Conservation (phyloP, 2,888 invertebrate species). For the Vesta saturnalis region DNA sequence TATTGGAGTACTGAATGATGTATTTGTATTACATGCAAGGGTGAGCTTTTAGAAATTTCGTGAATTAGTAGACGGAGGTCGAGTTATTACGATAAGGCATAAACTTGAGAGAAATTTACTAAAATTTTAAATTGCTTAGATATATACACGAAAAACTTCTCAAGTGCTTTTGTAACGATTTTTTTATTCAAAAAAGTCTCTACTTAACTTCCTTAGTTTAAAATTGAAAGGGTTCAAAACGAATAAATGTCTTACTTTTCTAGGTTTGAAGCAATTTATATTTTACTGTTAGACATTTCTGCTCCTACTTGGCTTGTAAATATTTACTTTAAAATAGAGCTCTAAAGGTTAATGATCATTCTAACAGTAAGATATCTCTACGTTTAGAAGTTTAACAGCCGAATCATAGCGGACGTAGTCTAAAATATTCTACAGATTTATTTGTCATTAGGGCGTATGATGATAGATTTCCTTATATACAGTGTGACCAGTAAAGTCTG, state of each 20-base stretch:
- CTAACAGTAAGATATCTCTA: too few species aligned
- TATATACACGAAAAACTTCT: background rate
- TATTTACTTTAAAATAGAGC: background rate
- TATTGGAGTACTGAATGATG: conserved; percentile 47
- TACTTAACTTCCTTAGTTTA: background rate
- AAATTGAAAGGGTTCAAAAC: background rate
- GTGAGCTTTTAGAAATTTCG: conserved; percentile 17
- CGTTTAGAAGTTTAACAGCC: too few species aligned
- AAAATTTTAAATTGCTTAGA: conserved; percentile 1
- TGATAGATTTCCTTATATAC: too few species aligned
- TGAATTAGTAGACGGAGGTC: conserved; percentile 10
- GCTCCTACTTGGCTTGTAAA: too few species aligned
- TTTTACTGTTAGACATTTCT: background rate
- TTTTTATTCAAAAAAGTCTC: conserved; percentile 1
- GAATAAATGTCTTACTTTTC: background rate
- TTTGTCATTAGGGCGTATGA: too few species aligned
- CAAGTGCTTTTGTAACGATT: background rate
- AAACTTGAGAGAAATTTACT: background rate
- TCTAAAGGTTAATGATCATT: too few species aligned
- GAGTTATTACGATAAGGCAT: conserved; percentile 12
- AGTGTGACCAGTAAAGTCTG: too few species aligned
- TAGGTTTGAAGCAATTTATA: background rate
- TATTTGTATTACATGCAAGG: conserved; percentile 38
- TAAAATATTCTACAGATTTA: too few species aligned
- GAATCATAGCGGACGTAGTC: too few species aligned